Conservation (phyloP, 2,113 vertebrate species). For the Gymnorhina tibicen region DNA sequence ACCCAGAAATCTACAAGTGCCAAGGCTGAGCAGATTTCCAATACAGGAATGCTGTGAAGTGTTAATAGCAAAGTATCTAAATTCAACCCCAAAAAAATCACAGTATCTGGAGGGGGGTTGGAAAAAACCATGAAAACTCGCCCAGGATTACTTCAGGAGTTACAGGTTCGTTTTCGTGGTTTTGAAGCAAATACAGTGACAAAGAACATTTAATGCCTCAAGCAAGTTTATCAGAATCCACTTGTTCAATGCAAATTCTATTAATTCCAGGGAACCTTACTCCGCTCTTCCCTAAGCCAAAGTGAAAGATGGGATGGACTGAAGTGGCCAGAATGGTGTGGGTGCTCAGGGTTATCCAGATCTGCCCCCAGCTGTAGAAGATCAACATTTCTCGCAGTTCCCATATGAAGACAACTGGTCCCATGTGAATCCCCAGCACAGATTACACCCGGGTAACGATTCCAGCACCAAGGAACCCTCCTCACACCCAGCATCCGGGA, state of each 20-base stretch:
- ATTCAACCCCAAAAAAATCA: neutral
- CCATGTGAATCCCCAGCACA: neutral
- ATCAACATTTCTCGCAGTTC: neutral
- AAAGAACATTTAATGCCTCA: neutral
- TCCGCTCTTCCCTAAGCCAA: fast-evolving
- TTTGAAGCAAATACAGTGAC: neutral
- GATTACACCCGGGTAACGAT: neutral
- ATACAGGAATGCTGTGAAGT: neutral
- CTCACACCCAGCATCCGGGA: neutral
- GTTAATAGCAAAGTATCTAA: neutral
- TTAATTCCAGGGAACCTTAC: neutral
- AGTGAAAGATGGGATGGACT: neutral
- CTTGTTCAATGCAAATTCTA: neutral
- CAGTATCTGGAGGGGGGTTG: neutral
- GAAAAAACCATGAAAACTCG: neutral
- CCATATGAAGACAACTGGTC: neutral
- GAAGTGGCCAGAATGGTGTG: neutral
- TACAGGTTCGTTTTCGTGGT: neutral
- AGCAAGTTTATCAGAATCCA: neutral
- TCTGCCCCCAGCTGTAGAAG: neutral
- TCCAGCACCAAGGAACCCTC: neutral
- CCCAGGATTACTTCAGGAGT: neutral
- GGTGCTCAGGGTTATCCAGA: neutral
- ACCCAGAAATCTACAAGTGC: neutral
- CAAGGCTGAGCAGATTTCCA: neutral